These are phyloP conservation scores for Rotaria sp. DNA, from an alignment of 2,888 invertebrate species.

Conservation along the genomic window DNA sequence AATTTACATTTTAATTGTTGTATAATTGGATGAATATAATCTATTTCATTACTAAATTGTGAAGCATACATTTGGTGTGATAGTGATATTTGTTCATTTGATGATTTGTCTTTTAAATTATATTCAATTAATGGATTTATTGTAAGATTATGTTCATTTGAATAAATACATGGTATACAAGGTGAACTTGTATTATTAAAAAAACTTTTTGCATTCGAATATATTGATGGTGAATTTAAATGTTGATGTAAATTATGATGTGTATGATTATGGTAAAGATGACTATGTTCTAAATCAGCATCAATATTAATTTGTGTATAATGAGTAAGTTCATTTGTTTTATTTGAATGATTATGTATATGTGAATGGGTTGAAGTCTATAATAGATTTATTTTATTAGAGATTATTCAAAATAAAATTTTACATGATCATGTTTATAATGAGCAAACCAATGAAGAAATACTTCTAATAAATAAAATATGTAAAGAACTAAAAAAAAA, in stretches of 20 bases:
- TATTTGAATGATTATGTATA: slow-evolving; percentile 22
- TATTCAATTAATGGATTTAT: slow-evolving; percentile 10
- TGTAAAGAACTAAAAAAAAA: slow-evolving; percentile 31
- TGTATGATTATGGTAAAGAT: neutral
- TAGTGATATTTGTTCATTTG: neutral
- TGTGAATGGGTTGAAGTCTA: neutral
- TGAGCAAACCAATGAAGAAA: slow-evolving; percentile 33
- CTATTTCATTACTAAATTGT: neutral
- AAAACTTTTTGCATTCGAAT: neutral
- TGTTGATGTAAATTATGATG: slow-evolving; percentile 19
- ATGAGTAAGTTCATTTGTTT: neutral
- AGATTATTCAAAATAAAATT: neutral
- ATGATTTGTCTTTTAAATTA: neutral
- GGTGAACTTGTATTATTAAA: neutral
- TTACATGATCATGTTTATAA: slow-evolving; percentile 30
- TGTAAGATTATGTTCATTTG: slow-evolving; percentile 1
- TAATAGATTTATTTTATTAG: neutral
- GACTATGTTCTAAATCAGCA: neutral
- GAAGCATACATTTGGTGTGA: neutral
- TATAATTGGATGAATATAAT: neutral
- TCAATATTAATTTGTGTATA: neutral
- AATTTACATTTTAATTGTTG: neutral
- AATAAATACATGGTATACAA: neutral
- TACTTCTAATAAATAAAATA: slow-evolving; percentile 35
- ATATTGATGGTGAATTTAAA: neutral